Percentiles rank a stretch among this genome's conserved stretches.
phyloP scores from a whole-genome alignment of 2,113 vertebrate genomes.

The Corynorhinus townsendii region DNA sequence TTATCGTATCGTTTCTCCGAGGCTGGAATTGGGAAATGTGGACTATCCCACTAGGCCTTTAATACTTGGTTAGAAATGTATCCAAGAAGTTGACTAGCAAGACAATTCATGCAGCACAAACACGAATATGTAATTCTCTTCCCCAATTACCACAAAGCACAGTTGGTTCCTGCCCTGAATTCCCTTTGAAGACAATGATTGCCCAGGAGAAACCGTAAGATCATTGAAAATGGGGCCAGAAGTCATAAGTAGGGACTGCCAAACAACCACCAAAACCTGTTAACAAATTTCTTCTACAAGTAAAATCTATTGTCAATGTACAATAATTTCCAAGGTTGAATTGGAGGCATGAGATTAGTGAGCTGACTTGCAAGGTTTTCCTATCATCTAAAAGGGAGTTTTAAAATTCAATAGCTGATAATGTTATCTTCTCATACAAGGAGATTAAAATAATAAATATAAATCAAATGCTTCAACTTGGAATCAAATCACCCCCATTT shows the following conservation, averaged over 20 bases:
- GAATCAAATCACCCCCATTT: slow-evolving; percentile 50
- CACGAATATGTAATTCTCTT: slow-evolving; percentile 56
- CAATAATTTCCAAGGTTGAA: slow-evolving; percentile 5
- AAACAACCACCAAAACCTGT: not conserved
- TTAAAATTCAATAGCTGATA: slow-evolving; percentile 45
- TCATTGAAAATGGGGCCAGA: slow-evolving; percentile 27
- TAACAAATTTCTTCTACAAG: slow-evolving; percentile 43
- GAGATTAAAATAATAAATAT: slow-evolving; percentile 60
- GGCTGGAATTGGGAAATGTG: slow-evolving; percentile 55
- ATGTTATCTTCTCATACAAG: slow-evolving; percentile 3
- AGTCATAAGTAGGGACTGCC: slow-evolving; percentile 37
- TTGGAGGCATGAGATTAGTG: not conserved
- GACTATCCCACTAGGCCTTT: slow-evolving; percentile 53
- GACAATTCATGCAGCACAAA: slow-evolving; percentile 60
- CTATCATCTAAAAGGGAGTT: not conserved
- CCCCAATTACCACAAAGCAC: slow-evolving; percentile 47
- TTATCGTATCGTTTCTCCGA: slow-evolving; percentile 26
- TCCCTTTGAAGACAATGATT: slow-evolving; percentile 59
- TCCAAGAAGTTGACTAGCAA: slow-evolving; percentile 68
- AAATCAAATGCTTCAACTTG: slow-evolving; percentile 48
- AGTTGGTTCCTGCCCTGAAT: slow-evolving; percentile 50
- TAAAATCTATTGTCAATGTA: slow-evolving; percentile 39
- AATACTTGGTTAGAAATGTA: slow-evolving; percentile 61
- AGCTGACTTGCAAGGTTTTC: slow-evolving; percentile 19
- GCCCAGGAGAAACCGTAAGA: slow-evolving; percentile 47